Evolutionary conservation across 1,140 invertebrate genomes (phyloP), one percentile per base, ranked within the genome.

Genomic region (Globodera ellingtonae): DNA sequence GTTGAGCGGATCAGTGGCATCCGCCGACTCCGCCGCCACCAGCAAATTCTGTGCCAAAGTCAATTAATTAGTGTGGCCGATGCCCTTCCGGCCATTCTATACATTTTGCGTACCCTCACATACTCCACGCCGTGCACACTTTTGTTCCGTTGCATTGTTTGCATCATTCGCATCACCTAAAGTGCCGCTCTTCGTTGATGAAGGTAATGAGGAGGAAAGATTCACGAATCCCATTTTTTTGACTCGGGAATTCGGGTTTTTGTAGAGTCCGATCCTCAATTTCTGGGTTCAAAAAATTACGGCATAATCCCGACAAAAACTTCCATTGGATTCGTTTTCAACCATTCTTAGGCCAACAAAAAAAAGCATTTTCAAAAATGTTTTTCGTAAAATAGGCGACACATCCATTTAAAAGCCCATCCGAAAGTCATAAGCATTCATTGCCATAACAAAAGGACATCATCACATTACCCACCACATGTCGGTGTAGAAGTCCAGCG

Each of bases 401-500:
- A 35, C 35, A 35, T 35, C 3, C 35, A 35, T 35, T 35, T 35
- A 35, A 35, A 35, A 35, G 35, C 1, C 35, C 35, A 35, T 35
- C 35, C 35, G 3, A 35, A 35, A 35, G 35, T 2, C 35, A 35
- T 35, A 35, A 35, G 35, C 35, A 24, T 24, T 24, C 24, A 24
- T 24, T 24, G 24, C 24, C 24, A 35, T 35, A 35, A 3, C 35
- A 35, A 35, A 35, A 35, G 35, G 35, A 35, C 35, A 35, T 35
- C 35, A 35, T 35, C 35, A 35, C 35, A 35, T 35, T 15, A 76
- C 56, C 24, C 8, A 77, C 75, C 75, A 77, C 75, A 77, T 77
- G 35, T 77, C 75, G 62, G 90, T 91, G 66, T 90, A 89, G 78
- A 90, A 88, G 79, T 86, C 88, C n/a, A 91, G 81, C 10, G 90